phyloP scores from a whole-genome alignment of 2,888 invertebrate species.

The Drosophila pegasa region DNA sequence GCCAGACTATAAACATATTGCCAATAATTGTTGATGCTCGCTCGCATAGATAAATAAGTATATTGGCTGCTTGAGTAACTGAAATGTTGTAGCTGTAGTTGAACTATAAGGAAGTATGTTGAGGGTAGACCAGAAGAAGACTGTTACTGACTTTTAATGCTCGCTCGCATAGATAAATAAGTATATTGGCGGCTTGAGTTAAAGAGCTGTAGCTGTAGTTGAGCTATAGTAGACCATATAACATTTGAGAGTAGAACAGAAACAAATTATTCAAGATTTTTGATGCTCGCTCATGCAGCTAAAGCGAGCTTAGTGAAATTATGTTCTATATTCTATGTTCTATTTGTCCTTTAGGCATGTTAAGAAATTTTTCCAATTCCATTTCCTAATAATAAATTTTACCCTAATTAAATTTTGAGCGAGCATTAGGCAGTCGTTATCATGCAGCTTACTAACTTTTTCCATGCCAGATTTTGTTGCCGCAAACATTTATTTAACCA shows the following conservation, averaged over 20 bases:
- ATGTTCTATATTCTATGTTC: no score
- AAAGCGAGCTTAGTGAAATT: no score
- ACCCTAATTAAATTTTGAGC: neutral
- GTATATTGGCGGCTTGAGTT: neutral
- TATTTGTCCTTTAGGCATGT: no score
- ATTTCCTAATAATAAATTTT: neutral
- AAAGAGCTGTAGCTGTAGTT: neutral
- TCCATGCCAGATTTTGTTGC: conserved; percentile 12
- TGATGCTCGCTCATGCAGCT: neutral
- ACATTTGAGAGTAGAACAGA: neutral
- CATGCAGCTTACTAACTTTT: conserved; percentile 19
- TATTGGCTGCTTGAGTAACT: no score
- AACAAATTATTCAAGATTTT: neutral
- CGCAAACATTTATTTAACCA: conserved; percentile 13
- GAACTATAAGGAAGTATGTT: no score
- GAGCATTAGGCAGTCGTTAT: neutral
- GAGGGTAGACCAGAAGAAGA: no score
- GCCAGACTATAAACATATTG: no score
- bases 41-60: no score
- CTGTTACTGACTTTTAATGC: neutral
- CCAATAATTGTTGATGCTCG: no score
- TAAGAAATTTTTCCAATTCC: no score
- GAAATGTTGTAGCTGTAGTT: no score
- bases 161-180: no score
- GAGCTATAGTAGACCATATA: neutral